Base-by-base conservation (phyloP, 1,140 invertebrate genomes). In the Tetramorium simillimum region DNA sequence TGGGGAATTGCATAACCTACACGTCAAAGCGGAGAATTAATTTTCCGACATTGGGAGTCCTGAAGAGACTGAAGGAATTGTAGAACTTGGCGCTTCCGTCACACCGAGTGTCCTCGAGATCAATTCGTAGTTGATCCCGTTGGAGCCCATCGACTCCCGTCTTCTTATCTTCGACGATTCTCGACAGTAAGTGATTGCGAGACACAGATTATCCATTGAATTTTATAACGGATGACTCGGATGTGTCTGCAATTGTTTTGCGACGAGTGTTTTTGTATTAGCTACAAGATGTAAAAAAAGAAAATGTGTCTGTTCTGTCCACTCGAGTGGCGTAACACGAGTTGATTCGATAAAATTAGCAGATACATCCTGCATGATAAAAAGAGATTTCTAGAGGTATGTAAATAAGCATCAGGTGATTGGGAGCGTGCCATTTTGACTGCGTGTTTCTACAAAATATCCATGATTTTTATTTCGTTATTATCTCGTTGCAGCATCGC, bases 341-440 rank as follows among this genome's bases (percentile, higher is more conserved):
- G 40, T 67, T 18, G 43, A 40, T 24, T 28, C 43, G 18, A 69
- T 67, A 56, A 81, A 70, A 78, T 81, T 37, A 18, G 5, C 21
- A 65, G 65, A 9, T 84, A 49, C 4, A 51, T 16, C 1, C 46
- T 58, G 37, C 16, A 18, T 58, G 49, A 86, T 63, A 89, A 86
- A 72, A 86, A 70, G 73, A 81, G 70, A 33, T 77, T 53, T 28
- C 18, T 78, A 89, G 18, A 82, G 85, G 80, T 53, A 87, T 89
- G 88, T 90, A 89, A 90, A 89, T 90, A 89, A 89, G 58, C 63
- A 28, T 90, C 89, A 87, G 77, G 88, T 89, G 89, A 87, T 89
- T 53, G 51, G 24, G 14, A 60, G 53, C n/a, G 85, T 80, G 21
- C 33, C 60, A 65, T 65, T 65, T 65, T 78, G 18, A 63, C 21